Percentiles rank a stretch among this genome's conserved stretches.
phyloP scores from a whole-genome alignment of 2,797 vertebrate species.

The Hoplostethus mediterraneus region DNA sequence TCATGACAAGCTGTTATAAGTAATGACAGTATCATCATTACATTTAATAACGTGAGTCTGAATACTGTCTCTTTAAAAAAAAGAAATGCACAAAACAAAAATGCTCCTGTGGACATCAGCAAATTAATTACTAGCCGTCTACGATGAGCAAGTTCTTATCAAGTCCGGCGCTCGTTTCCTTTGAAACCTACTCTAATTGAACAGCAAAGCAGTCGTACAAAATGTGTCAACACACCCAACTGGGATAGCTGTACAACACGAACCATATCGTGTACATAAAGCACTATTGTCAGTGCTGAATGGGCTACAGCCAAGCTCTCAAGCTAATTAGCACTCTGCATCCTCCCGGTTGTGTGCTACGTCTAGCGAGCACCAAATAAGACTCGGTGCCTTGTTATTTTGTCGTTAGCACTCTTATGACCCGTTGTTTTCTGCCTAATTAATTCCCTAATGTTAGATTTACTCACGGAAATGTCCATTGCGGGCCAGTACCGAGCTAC shows the following conservation, averaged over 20 bases:
- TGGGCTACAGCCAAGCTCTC: conserved; percentile 51
- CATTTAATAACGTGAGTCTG: conserved; percentile 8
- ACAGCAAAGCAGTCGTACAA: neutral
- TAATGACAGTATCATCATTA: no score
- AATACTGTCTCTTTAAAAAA: neutral
- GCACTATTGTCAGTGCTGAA: conserved; percentile 40
- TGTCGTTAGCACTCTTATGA: conserved; percentile 82
- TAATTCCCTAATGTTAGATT: conserved; percentile 86
- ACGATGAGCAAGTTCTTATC: neutral
- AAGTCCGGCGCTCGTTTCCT: neutral
- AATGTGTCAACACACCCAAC: conserved; percentile 14
- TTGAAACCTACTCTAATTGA: neutral
- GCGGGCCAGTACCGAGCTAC: conserved; percentile 58
- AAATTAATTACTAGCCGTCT: neutral
- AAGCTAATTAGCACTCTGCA: conserved; percentile 71
- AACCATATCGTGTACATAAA: conserved; percentile 33
- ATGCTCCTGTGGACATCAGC: neutral
- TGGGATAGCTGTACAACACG: conserved; percentile 18
- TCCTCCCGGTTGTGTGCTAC: conserved; percentile 50
- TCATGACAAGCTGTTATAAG: no score
- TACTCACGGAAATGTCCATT: conserved; percentile 78
- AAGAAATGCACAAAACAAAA: neutral
- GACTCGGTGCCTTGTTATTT: conserved; percentile 80
- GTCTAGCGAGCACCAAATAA: conserved; percentile 73
- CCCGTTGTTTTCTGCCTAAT: conserved; percentile 86